A percentile compares a stretch with the other conserved stretches of the same genome.
phyloP scores from a whole-genome alignment of 30 jellyfish, hydroid and myxozoan species.

The Hydractinia symbiolongicarpus region DNA sequence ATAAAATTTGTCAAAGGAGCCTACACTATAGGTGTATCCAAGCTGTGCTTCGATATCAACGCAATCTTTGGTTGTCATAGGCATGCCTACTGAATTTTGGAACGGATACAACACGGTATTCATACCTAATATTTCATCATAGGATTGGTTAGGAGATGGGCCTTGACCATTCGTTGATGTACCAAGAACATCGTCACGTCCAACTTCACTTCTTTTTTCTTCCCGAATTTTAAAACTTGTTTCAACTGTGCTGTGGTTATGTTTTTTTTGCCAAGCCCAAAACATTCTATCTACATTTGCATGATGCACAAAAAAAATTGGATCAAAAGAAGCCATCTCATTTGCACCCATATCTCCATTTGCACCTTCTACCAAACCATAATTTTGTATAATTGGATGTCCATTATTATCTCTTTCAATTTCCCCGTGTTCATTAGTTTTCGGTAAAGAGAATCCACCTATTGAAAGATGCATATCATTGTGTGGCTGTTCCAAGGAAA shows the following conservation, averaged over 20 bases:
- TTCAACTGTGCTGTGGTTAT: not conserved
- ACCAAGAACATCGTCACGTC: not conserved
- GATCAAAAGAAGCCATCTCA: constrained; percentile 43
- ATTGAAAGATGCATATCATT: constrained; percentile 32
- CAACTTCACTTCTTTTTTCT: not conserved
- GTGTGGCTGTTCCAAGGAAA: constrained; percentile 32
- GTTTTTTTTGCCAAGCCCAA: constrained; percentile 36
- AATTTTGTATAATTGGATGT: no score
- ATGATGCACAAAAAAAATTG: constrained; percentile 37
- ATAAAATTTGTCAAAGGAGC: constrained; percentile 17
- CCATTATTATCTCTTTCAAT: not conserved
- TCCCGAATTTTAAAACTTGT: not conserved
- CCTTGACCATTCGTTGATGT: constrained; percentile 40
- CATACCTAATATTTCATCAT: not conserved
- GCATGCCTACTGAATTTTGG: constrained; percentile 29
- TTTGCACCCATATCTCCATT: constrained; percentile 51
- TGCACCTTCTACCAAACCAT: constrained; percentile 6
- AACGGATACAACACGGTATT: constrained; percentile 33
- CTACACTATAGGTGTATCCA: constrained; percentile 29
- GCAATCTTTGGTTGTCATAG: constrained; percentile 22
- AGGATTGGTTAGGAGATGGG: constrained; percentile 33
- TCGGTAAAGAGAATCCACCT: constrained; percentile 21
- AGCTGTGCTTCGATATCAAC: constrained; percentile 33
- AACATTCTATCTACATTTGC: constrained; percentile 39
- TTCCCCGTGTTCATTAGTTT: not conserved